phyloP scores from a whole-genome alignment of 2,797 vertebrate genomes.

The Melanotaenia trifasciata region DNA sequence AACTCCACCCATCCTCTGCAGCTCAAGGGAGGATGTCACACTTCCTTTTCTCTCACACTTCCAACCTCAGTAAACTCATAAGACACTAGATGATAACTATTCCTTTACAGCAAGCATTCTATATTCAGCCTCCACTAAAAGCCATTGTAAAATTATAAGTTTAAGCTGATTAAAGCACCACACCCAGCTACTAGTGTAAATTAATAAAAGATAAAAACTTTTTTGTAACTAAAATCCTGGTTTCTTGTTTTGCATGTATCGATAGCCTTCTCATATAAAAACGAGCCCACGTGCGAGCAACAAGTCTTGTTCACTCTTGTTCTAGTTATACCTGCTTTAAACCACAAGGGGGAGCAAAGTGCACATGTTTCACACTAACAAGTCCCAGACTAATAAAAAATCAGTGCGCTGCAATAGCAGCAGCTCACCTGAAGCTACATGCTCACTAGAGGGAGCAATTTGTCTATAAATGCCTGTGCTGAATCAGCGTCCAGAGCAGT shows the following conservation, averaged over 20 bases:
- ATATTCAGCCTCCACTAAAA: not conserved
- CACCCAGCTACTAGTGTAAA: too few relatives aligned
- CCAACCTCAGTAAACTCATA: not conserved
- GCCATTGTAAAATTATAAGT: not conserved
- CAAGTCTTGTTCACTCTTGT: not conserved
- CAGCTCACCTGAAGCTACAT: constrained; percentile 8
- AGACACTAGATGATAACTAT: not conserved
- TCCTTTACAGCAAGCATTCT: too few relatives aligned
- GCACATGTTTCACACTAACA: constrained; percentile 10
- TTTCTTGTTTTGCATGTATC: not conserved
- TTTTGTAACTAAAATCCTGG: too few relatives aligned
- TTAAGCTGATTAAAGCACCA: too few relatives aligned
- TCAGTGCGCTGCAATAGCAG: not conserved
- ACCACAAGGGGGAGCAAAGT: constrained; percentile 64
- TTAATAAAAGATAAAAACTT: too few relatives aligned
- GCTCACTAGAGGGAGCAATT: constrained; percentile 58
- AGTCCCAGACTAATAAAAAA: not conserved
- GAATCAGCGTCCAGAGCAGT: not conserved
- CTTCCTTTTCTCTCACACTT: constrained; percentile 56
- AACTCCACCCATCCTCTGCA: constrained; percentile 62
- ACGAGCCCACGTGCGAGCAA: not conserved
- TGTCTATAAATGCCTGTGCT: not conserved
- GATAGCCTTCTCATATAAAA: too few relatives aligned
- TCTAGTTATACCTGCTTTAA: not conserved
- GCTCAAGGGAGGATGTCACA: constrained; percentile 52